Conservation (phyloP, 2,113 vertebrate species). For the Sitta europaea region DNA sequence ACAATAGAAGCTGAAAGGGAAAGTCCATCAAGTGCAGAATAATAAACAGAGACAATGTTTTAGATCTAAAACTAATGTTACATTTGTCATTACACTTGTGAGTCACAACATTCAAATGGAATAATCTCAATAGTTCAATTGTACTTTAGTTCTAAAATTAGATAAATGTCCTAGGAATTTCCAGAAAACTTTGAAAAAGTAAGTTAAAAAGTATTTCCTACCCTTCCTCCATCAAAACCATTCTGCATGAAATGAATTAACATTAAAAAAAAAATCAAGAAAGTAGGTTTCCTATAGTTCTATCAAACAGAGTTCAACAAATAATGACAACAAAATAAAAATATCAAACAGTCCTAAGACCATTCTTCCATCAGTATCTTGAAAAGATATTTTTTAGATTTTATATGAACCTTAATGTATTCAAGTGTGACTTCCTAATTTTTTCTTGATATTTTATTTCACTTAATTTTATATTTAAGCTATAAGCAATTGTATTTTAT, state of each 20-base stretch:
- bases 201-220: not conserved
- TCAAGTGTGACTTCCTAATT: not conserved
- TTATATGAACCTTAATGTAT: not conserved
- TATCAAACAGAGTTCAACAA: not conserved
- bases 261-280: not conserved
- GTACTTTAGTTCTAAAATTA: not conserved
- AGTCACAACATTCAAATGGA: not conserved
- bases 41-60: not conserved
- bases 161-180: not conserved
- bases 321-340: not conserved
- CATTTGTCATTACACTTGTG: not conserved
- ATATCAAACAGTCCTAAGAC: not conserved
- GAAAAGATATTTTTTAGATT: not conserved
- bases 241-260: not conserved
- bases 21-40: not conserved
- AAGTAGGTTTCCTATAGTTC: not conserved
- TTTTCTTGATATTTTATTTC: not conserved
- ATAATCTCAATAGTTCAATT: not conserved
- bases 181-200: not conserved
- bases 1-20: not conserved
- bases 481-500: not conserved
- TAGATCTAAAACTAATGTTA: not conserved
- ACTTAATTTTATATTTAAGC: not conserved
- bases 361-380: not conserved
- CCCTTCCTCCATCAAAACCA: not conserved